Base-by-base conservation (phyloP, 2,888 invertebrate species). In the Apoda limacodes region DNA sequence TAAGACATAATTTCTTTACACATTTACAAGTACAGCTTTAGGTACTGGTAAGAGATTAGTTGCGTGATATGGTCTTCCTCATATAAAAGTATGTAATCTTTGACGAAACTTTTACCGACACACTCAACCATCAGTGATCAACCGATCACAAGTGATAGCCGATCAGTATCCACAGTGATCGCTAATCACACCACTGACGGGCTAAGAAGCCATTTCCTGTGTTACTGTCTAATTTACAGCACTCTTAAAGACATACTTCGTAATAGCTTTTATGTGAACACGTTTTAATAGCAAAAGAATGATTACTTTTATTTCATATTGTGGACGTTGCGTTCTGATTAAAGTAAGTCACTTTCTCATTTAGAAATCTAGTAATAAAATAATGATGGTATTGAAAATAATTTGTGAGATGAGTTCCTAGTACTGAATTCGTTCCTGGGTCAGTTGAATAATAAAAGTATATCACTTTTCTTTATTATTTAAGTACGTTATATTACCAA, bases 151-250 rank as follows among this genome's bases (percentile, higher is more conserved):
- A 59, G 69, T 60, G 71, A 71, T 71, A 67, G 65, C 50, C 55
- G 57, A 60, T 59, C 55, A 54, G 60, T 64, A 66, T 72, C 72
- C 67, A 60, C 55, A 43, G 55, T 54, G 60, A 67, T 69, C 58
- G 65, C 72, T 72, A 74, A 76, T 75, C 74, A 71, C 53, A 37
- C 64, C 54, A 66, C 66, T 74, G 78, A 80, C 78, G 70, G 72
- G 54, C 48, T 78, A 78, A 78, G 75, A 75, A 76, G 71, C 63
- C 71, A 66, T 71, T 75, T 78, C 78, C 78, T 71, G 76, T 60
- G 63, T 58, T 51, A 65, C 66, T 66, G 59, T 75, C 78, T 80
- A 76, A 80, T 78, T 80, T 71, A 72, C 71, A 64, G 68, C 64
- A 68, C 67, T 64, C 67, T 63, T 61, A 56, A 49, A 58, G 55